Evolutionary conservation across 1,140 invertebrate genomes (phyloP).

Genomic region (Eulimnadia texana): DNA sequence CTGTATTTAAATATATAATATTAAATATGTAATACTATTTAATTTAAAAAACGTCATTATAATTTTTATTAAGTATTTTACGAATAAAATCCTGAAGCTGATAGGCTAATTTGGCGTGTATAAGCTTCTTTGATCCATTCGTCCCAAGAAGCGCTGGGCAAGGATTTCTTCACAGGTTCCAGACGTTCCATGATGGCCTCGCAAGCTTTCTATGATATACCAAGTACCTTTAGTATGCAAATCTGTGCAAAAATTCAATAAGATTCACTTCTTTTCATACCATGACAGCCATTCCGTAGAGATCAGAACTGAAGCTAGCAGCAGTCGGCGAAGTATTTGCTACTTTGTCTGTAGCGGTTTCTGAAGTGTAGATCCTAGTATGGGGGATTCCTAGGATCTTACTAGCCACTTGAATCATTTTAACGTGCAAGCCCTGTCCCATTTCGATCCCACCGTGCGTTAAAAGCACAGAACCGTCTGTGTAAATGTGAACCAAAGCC

Average conservation of each 20-base stretch:
- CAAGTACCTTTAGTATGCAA: not conserved
- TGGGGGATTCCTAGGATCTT: constrained; percentile 52
- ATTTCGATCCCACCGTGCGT: constrained; percentile 87
- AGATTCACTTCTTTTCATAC: constrained; percentile 32
- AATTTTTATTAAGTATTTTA: constrained; percentile 19
- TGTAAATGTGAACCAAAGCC: constrained; percentile 75
- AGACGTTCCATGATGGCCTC: constrained; percentile 56
- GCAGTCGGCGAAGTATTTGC: constrained; percentile 87
- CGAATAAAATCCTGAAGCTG: constrained; percentile 69
- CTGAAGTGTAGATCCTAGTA: constrained; percentile 68
- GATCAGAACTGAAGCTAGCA: constrained; percentile 76
- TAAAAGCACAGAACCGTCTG: constrained; percentile 82
- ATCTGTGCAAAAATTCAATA: not conserved
- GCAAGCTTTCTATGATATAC: constrained; percentile 55
- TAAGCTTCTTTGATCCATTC: constrained; percentile 72
- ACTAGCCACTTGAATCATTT: constrained; percentile 80
- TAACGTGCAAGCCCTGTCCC: constrained; percentile 90
- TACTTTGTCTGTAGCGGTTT: constrained; percentile 84
- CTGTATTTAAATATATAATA: too few relatives aligned
- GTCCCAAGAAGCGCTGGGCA: constrained; percentile 71
- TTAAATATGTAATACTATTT: not conserved
- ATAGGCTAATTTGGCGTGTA: constrained; percentile 59
- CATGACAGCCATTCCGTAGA: constrained; percentile 88
- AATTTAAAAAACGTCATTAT: not conserved
- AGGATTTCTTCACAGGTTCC: constrained; percentile 53